Base-by-base conservation (phyloP, 2,888 invertebrate species). In the Lasioglossum marginatum region DNA sequence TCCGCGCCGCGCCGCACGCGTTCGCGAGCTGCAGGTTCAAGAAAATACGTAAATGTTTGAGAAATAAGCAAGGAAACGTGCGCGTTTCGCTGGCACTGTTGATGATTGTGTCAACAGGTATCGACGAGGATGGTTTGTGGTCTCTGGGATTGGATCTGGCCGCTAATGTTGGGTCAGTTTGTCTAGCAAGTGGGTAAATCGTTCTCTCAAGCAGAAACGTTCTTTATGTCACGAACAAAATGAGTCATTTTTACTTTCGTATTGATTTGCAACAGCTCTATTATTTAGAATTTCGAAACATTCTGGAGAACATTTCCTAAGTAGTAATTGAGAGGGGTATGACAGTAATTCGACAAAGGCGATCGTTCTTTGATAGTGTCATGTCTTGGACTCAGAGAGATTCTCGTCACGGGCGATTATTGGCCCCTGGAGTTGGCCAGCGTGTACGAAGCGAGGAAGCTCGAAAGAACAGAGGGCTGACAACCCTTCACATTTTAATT, bases 401-500 rank as follows among this genome's bases (percentile, higher is more conserved):
- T 70, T 34, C 57, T 77, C 40, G 63, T 83, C 40, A 40, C 10
- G 40, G 40, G 40, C 40, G 68, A 83, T 60, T 40, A 74, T 77
- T 72, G 48, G 48, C 45, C 60, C 68, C 37, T n/a, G 40, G 77
- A 83, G 73, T 68, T 43, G 60, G 57, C 12, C 43, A 66, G 45
- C 79, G 63, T 68, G 74, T 57, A 57, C 43, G 60, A 74, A 74
- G 70, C 23, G 80, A 80, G 74, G 45, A n/a, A 57, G 40, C 37
- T 57, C 79, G 57, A 75, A 85, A 75, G 66, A 37, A 77, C 80
- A 85, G 77, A 71, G 70, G 60, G 79, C 82, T 70, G 92, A 92
- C 93, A 93, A 93, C 93, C 93, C 93, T 94, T 93, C 92, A 93
- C 92, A 93, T 93, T 94, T 94, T 94, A 94, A 94, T 94, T 94